Evolutionary conservation across 2,888 invertebrate species (phyloP).

Genomic region (Drosophila lacicola): DNA sequence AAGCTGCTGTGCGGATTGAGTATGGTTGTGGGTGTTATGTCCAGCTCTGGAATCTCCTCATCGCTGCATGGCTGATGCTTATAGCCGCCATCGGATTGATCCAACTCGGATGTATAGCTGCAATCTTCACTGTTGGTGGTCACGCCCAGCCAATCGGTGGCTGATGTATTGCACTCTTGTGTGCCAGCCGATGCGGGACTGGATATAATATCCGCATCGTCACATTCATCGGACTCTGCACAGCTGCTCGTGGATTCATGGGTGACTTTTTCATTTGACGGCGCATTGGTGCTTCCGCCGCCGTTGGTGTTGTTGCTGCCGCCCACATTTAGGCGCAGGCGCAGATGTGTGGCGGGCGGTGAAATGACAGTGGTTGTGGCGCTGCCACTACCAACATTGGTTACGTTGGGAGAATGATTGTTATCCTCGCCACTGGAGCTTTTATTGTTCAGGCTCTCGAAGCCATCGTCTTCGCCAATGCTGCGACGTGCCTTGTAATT

Average conservation of each 20-base stretch:
- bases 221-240: slow-evolving; percentile 85
- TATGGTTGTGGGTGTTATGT: slow-evolving; percentile 90
- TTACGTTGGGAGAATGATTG: slow-evolving; percentile 68
- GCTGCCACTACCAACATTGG: slow-evolving; percentile 7
- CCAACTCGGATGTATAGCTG: slow-evolving; percentile 92
- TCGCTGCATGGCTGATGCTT: slow-evolving; percentile 85
- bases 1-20: slow-evolving; percentile 90
- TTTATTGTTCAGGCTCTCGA: slow-evolving; percentile 93
- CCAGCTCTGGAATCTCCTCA: slow-evolving; percentile 87
- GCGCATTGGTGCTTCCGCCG: slow-evolving; percentile 17
- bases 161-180: slow-evolving; percentile 87
- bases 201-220: slow-evolving; percentile 87
- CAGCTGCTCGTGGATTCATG: slow-evolving; percentile 76
- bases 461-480: slow-evolving; percentile 91
- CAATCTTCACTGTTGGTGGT: slow-evolving; percentile 92
- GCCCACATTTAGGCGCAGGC: slow-evolving; percentile 72
- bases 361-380: slow-evolving; percentile 26
- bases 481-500: slow-evolving; percentile 60
- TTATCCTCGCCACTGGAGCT: slow-evolving; percentile 88
- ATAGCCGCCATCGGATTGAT: slow-evolving; percentile 88
- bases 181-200: slow-evolving; percentile 86
- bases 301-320: slow-evolving; percentile 11
- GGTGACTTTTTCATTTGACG: slow-evolving; percentile 24
- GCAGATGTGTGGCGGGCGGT: slow-evolving; percentile 63
- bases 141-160: slow-evolving; percentile 94